Evolutionary conservation across 2,797 vertebrate species (phyloP), one percentile per base, ranked within the genome.

Genomic region (Danionella dracula): DNA sequence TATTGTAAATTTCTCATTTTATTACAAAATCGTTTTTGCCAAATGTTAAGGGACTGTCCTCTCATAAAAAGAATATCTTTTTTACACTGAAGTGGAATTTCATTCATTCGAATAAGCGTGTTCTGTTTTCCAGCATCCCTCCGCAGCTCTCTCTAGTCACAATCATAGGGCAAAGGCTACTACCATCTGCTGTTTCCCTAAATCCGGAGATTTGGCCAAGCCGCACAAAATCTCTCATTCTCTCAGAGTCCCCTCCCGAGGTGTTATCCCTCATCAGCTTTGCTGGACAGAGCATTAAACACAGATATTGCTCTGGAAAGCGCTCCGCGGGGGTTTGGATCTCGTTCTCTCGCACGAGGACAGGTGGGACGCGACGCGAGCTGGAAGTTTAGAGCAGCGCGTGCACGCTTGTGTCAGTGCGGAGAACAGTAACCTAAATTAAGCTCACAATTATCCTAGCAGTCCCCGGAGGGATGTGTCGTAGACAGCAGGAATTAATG

Each of bases 391-490:
- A 37, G n/a, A n/a, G n/a, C 37, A 38, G 45, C 50, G 49, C 49
- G 49, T 48, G 66, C 64, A 65, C 31, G 54, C 44, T 61, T 62
- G 71, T 69, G 56, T 31, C 58, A 56, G 67, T 40, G 55, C 70
- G 48, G 68, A 71, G 53, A 64, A 62, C 44, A 75, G 78, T 4
- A 84, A 89, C 87, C 88, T 80, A 46, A 81, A 87, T 89, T 80
- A 76, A 79, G 75, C 73, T 45, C 69, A 77, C 79, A 85, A 85
- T 85, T 86, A 87, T 84, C 80, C 63, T n/a, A 23, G 56, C 70
- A 78, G 34, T 74, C 81, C 85, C 85, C n/a, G 74, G 77, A 83
- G 85, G 72, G 50, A 57, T 37, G 17, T 64, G 70, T 54, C 8
- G 54, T 65, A 73, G 76, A 73, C 57, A 46, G 49, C 64, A 75